A percentile compares a stretch with the other conserved stretches of the same genome.
Evolutionary conservation across 2,888 invertebrate genomes (phyloP).

Genomic region (Petrolisthes cinctipes): DNA sequence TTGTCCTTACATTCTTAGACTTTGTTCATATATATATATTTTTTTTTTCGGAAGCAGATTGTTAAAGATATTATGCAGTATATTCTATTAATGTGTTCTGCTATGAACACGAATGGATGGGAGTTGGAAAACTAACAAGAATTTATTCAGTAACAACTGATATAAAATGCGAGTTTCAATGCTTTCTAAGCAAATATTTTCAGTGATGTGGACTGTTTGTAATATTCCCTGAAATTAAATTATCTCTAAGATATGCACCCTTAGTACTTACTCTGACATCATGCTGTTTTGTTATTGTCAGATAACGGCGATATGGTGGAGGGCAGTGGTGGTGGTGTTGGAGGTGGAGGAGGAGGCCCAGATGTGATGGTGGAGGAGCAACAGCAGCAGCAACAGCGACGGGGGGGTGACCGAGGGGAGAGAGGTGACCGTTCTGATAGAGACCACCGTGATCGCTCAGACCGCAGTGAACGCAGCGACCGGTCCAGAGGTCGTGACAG

Average conservation of each 20-base stretch:
- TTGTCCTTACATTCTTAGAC: too few relatives aligned
- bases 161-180: too few relatives aligned
- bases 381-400: slow-evolving; percentile 51
- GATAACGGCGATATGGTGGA: slow-evolving; percentile 40
- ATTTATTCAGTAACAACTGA: too few relatives aligned
- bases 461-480: slow-evolving; percentile 38
- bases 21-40: too few relatives aligned
- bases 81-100: too few relatives aligned
- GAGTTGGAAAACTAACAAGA: too few relatives aligned
- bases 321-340: neutral
- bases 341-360: slow-evolving; percentile 28
- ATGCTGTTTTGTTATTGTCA: neutral
- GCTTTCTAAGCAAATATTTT: too few relatives aligned
- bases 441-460: slow-evolving; percentile 1
- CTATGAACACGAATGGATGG: too few relatives aligned
- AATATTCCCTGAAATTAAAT: too few relatives aligned
- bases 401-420: slow-evolving; percentile 65
- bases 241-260: neutral
- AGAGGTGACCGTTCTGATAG: slow-evolving; percentile 27
- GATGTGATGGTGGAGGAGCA: slow-evolving; percentile 46
- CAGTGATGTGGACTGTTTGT: too few relatives aligned
- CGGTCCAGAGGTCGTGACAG: slow-evolving; percentile 51
- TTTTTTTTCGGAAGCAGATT: too few relatives aligned
- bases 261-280: neutral
- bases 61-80: too few relatives aligned